These are phyloP conservation scores for Acleris sparsana DNA, from an alignment of 2,888 invertebrate species.

Conservation along the genomic window DNA sequence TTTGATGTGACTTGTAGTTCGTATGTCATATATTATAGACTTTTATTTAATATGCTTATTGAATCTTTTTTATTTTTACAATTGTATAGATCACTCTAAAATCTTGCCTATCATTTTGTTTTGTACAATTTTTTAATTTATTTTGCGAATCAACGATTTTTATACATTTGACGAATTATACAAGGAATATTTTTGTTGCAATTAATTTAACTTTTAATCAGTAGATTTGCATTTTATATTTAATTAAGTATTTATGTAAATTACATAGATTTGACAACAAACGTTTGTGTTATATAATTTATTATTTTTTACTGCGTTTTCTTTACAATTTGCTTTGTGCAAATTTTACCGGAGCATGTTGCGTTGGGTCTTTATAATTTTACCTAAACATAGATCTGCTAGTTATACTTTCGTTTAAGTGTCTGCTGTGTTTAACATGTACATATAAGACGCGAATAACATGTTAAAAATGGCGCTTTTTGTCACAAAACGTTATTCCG, in stretches of 20 bases:
- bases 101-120: slow-evolving; percentile 67
- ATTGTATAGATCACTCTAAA: slow-evolving; percentile 47
- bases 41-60: slow-evolving; percentile 41
- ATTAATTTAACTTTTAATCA: slow-evolving; percentile 44
- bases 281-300: slow-evolving; percentile 78
- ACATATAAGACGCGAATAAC: slow-evolving; percentile 36
- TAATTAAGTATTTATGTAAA: slow-evolving; percentile 49
- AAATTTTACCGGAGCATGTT: slow-evolving; percentile 44
- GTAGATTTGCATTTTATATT: slow-evolving; percentile 52
- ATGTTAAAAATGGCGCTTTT: slow-evolving; percentile 30
- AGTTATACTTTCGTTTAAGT: slow-evolving; percentile 57
- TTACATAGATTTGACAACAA: slow-evolving; percentile 51
- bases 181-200: slow-evolving; percentile 25
- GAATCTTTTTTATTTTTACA: slow-evolving; percentile 30
- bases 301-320: slow-evolving; percentile 71
- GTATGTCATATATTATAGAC: slow-evolving; percentile 44
- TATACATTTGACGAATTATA: slow-evolving; percentile 26
- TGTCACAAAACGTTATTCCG: slow-evolving; percentile 37
- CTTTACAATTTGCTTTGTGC: slow-evolving; percentile 68
- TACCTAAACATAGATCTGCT: slow-evolving; percentile 70
- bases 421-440: slow-evolving; percentile 44
- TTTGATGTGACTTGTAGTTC: slow-evolving; percentile 48
- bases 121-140: slow-evolving; percentile 44
- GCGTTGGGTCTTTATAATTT: slow-evolving; percentile 20
- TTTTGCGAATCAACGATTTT: slow-evolving; percentile 45